These are phyloP conservation scores for Trachelus iudaicus DNA, from an alignment of 2,888 invertebrate species.

Conservation along the genomic window DNA sequence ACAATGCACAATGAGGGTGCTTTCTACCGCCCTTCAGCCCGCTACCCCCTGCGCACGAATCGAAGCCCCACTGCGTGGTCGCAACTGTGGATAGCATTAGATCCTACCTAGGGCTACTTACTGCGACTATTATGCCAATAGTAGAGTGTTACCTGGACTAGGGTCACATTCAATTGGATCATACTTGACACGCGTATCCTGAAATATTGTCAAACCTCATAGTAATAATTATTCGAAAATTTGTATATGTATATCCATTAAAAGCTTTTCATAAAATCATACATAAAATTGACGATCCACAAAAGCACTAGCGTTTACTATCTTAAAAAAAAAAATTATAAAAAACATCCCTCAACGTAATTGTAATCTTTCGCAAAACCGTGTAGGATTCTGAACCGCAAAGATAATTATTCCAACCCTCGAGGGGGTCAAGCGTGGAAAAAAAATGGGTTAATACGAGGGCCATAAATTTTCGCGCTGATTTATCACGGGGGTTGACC, in stretches of 20 bases:
- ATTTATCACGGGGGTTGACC: slow-evolving; percentile 5
- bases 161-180: slow-evolving; percentile 48
- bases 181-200: slow-evolving; percentile 43
- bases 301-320: not conserved
- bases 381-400: not conserved
- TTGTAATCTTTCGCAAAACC: not conserved
- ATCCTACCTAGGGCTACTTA: slow-evolving; percentile 18
- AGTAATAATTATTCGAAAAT: not conserved
- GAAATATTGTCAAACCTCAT: not conserved
- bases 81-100: slow-evolving; percentile 49
- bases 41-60: slow-evolving; percentile 27
- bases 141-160: slow-evolving; percentile 33
- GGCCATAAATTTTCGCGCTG: slow-evolving; percentile 6
- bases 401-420: slow-evolving; percentile 6
- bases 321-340: not conserved
- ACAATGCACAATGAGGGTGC: slow-evolving; percentile 30
- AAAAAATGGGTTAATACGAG: not conserved
- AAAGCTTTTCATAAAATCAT: no score
- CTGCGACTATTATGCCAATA: slow-evolving; percentile 45
- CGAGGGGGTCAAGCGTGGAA: slow-evolving; percentile 15
- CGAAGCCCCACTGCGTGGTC: slow-evolving; percentile 53
- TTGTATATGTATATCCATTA: no score
- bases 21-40: slow-evolving; percentile 5
- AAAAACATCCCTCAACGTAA: not conserved
- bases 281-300: no score